phyloP scores from a whole-genome alignment of 2,888 invertebrate species.

The Idaea straminata region DNA sequence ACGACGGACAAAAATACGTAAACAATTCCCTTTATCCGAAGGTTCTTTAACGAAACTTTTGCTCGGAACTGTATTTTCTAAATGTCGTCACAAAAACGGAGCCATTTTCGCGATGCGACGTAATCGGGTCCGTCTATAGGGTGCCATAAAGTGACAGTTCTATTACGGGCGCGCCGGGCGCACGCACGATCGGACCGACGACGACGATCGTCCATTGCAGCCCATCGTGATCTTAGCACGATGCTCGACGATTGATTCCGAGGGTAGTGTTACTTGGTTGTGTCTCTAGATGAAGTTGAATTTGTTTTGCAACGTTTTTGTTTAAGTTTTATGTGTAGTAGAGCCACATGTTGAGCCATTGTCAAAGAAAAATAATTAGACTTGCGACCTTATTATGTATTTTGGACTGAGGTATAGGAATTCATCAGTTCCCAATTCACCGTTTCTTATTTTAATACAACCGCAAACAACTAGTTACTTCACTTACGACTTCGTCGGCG shows the following conservation, averaged over 20 bases:
- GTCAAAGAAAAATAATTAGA: too few relatives aligned
- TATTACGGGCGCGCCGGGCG: constrained; percentile 50
- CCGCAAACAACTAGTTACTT: too few relatives aligned
- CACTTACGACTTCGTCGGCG: too few relatives aligned
- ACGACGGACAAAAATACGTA: neutral
- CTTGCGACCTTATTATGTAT: too few relatives aligned
- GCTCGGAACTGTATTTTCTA: neutral
- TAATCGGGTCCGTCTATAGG: constrained; percentile 25
- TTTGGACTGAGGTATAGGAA: too few relatives aligned
- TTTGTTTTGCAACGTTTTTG: too few relatives aligned
- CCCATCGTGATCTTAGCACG: constrained; percentile 14
- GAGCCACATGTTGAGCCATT: too few relatives aligned
- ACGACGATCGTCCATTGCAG: constrained; percentile 29
- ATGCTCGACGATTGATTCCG: neutral
- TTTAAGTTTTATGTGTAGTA: too few relatives aligned
- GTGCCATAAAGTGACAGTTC: constrained; percentile 58
- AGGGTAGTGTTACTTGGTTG: too few relatives aligned
- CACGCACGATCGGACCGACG: neutral
- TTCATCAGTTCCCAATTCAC: too few relatives aligned
- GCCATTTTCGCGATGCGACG: neutral
- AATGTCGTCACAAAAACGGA: neutral
- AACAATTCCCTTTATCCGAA: neutral
- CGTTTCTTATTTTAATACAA: too few relatives aligned
- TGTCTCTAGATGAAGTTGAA: too few relatives aligned
- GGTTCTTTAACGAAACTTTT: constrained; percentile 1